Evolutionary conservation across 2,888 invertebrate genomes (phyloP).

Genomic region (Phorcus lineatus): DNA sequence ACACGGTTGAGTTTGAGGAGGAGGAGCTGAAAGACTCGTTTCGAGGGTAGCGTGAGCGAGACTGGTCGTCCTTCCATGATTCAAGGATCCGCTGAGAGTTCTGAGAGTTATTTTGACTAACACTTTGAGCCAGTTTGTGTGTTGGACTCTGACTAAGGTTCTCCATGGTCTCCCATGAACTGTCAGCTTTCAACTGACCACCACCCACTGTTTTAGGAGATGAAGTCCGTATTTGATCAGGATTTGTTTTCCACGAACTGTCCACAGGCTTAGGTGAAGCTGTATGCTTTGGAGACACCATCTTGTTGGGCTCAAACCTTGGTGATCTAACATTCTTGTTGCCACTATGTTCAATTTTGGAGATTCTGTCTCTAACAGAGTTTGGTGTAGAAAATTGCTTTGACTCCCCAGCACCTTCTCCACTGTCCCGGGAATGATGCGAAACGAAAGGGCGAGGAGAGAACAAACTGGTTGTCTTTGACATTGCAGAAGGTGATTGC

Average conservation of each 20-base stretch:
- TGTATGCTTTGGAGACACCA: neutral
- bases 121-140: neutral
- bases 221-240: constrained; percentile 14
- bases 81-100: constrained; percentile 20
- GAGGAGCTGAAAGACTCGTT: constrained; percentile 1
- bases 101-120: neutral
- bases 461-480: neutral
- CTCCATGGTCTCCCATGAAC: constrained; percentile 15
- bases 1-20: neutral
- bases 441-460: constrained; percentile 19
- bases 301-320: neutral
- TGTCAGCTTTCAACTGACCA: constrained; percentile 9
- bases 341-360: neutral
- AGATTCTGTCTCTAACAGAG: constrained; percentile 17
- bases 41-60: neutral
- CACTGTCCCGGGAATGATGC: neutral
- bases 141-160: constrained; percentile 8
- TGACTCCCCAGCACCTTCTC: neutral
- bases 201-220: constrained; percentile 1
- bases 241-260: constrained; percentile 1
- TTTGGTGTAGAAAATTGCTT: neutral
- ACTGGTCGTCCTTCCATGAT: constrained; percentile 6
- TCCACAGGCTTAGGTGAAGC: neutral
- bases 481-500: neutral
- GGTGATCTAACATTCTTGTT: constrained; percentile 4